phyloP scores from a whole-genome alignment of 2,797 vertebrate genomes.

The Pseudomugil tenellus region DNA sequence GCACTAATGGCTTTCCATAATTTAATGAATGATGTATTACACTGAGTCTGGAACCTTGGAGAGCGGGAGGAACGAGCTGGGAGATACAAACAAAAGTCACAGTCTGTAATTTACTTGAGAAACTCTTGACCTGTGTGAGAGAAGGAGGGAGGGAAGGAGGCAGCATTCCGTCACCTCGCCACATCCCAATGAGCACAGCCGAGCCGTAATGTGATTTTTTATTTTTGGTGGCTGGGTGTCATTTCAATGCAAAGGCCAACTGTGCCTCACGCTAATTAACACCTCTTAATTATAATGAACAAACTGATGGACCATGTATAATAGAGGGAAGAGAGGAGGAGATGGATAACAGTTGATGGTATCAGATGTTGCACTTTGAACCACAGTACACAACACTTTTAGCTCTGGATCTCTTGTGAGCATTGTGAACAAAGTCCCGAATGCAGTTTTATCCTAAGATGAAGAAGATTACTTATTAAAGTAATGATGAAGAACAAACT shows the following conservation, averaged over 20 bases:
- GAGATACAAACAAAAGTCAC: slow-evolving; percentile 82
- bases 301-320: slow-evolving; percentile 63
- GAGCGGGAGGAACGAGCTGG: slow-evolving; percentile 77
- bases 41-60: slow-evolving; percentile 83
- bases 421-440: slow-evolving; percentile 21
- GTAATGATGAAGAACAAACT: slow-evolving; percentile 23
- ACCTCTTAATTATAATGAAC: slow-evolving; percentile 74
- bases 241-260: slow-evolving; percentile 47
- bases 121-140: slow-evolving; percentile 51
- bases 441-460: slow-evolving; percentile 32
- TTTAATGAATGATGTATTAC: slow-evolving; percentile 94
- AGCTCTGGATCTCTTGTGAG: slow-evolving; percentile 34
- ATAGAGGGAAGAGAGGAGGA: slow-evolving; percentile 41
- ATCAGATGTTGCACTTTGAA: slow-evolving; percentile 42
- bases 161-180: slow-evolving; percentile 13
- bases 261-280: slow-evolving; percentile 56
- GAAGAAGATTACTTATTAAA: slow-evolving; percentile 27
- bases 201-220: slow-evolving; percentile 23
- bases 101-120: slow-evolving; percentile 62
- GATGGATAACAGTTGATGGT: slow-evolving; percentile 42
- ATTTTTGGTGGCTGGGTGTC: slow-evolving; percentile 20
- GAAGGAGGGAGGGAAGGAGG: slow-evolving; percentile 14
- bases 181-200: slow-evolving; percentile 46
- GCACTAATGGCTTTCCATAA: slow-evolving; percentile 94
- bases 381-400: slow-evolving; percentile 13